Base-by-base conservation (phyloP, 2,797 vertebrate species). In the Loris lydekkerianus region DNA sequence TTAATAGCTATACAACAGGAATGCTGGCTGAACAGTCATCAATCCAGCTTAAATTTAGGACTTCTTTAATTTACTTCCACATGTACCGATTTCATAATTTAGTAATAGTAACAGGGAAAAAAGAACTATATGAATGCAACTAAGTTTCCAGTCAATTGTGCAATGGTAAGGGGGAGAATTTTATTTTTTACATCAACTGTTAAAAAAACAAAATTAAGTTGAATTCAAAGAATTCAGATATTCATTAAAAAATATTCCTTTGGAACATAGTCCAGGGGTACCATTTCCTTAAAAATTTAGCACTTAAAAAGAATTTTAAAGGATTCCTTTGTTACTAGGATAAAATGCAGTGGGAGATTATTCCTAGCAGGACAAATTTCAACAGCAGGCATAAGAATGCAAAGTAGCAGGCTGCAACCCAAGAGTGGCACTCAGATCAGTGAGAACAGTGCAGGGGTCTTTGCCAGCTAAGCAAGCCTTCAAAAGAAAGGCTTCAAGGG, bases 1-100 rank as follows among this genome's bases (percentile, higher is more conserved):
- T 95, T 63, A 97, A 77, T 56, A 95, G 46, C 34, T 95, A 80
- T 61, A 97, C 89, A 92, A 70, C 84, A 53, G 46, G 96, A 87
- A 67, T 67, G 76, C 43, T 53, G 65, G 72, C 63, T 93, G 82
- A 97, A 37, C 3, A 93, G 49, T 53, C 88, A 96, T 96, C 90
- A 92, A 85, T 89, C 46, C 65, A 95, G 53, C 69, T 95, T 86
- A 72, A 90, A 96, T 58, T 78, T 29, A 83, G 15, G 25, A 11
- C 11, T 56, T 23, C 3, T 65, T 95, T 87, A 85, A 73, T 53
- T 69, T 56, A 90, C 95, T 89, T 93, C 53, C 67, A 93, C 88
- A 67, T 0, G 14, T 78, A 73, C 7, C 18, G 34, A 49, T 95
- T 96, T 92, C 84, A 40, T 81, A 97, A 83, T 43, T 91, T 95